A percentile compares a stretch with the other conserved stretches of the same genome.
Evolutionary conservation across 2,113 vertebrate species (phyloP).

Genomic region (Ranitomeya variabilis): DNA sequence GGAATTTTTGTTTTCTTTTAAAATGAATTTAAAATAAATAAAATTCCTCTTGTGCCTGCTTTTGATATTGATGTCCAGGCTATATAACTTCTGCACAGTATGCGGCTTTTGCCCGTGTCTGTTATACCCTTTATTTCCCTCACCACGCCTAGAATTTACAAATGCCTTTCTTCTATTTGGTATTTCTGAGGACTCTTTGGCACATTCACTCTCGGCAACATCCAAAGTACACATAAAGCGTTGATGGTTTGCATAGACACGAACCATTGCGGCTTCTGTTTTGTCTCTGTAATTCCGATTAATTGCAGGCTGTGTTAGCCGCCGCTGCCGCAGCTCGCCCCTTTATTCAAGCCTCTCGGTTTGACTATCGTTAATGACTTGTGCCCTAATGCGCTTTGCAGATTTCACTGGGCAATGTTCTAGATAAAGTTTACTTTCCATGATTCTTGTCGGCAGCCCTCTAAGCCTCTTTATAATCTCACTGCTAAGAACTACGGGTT

Average conservation of each 20-base stretch:
- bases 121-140: neutral
- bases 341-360: neutral
- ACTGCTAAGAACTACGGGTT: neutral
- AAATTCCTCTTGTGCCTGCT: no score
- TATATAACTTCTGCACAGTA: neutral
- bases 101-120: neutral
- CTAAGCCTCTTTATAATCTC: slow-evolving; percentile 38
- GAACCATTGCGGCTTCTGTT: neutral
- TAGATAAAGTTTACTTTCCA: slow-evolving; percentile 19
- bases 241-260: neutral
- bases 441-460: neutral
- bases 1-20: no score
- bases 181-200: slow-evolving; percentile 19
- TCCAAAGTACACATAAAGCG: slow-evolving; percentile 11
- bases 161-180: slow-evolving; percentile 4
- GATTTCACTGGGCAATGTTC: neutral
- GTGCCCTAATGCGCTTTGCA: slow-evolving; percentile 20
- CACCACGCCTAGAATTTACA: slow-evolving; percentile 8
- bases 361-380: neutral
- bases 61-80: neutral
- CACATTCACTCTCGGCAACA: neutral
- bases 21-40: no score
- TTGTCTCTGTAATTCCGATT: neutral
- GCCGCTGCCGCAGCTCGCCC: neutral
- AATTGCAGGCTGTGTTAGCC: neutral